Conservation (phyloP, 2,113 vertebrate species). For the Colistium nudipinnis region DNA sequence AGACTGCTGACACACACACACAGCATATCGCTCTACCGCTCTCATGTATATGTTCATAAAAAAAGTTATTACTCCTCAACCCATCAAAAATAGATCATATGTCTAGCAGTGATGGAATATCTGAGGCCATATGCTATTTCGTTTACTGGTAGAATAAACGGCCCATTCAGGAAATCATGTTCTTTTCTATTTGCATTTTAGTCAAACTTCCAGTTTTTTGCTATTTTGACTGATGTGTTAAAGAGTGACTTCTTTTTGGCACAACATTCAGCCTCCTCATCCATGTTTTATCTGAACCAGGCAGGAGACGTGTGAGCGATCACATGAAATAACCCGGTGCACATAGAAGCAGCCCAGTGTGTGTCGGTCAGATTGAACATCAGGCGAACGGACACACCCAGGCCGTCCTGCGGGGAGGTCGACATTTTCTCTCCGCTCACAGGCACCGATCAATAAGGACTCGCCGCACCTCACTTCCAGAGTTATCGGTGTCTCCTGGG, state of each 20-base stretch:
- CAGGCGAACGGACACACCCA: constrained; percentile 23
- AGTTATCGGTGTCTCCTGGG: constrained; percentile 44
- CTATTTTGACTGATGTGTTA: too few relatives aligned
- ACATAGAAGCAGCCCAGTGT: not conserved
- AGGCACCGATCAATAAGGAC: constrained; percentile 51
- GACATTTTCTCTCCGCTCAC: constrained; percentile 41
- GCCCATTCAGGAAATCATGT: too few relatives aligned
- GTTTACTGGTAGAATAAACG: too few relatives aligned
- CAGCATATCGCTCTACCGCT: too few relatives aligned
- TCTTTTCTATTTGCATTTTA: too few relatives aligned
- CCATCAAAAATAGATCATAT: not conserved
- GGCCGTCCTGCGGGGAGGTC: constrained; percentile 17
- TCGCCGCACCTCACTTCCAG: constrained; percentile 48
- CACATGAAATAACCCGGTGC: not conserved
- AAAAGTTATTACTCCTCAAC: not conserved
- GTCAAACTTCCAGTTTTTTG: too few relatives aligned
- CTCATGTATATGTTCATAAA: too few relatives aligned
- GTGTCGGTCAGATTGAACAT: constrained; percentile 6
- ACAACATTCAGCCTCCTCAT: not conserved
- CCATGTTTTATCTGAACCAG: not conserved
- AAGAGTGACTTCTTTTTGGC: not conserved
- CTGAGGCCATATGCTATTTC: too few relatives aligned
- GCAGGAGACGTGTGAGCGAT: not conserved
- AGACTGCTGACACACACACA: too few relatives aligned
- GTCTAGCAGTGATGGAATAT: not conserved